Conservation (phyloP, 2,888 invertebrate species). For the Tipula helvola region DNA sequence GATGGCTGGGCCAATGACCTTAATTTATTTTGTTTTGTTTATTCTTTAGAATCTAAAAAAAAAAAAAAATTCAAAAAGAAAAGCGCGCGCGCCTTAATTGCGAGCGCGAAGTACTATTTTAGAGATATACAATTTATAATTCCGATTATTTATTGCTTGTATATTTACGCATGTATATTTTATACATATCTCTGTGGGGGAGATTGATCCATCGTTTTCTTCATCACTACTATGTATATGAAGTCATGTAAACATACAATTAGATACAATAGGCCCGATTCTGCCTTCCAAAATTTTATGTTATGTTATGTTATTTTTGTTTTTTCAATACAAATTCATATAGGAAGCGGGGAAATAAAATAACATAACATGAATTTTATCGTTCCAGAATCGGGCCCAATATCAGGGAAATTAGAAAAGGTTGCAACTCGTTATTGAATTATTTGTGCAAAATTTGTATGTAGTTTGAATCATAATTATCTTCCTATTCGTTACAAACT, state of each 20-base stretch:
- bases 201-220: not conserved
- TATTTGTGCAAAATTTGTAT: too few species aligned
- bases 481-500: too few species aligned
- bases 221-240: not conserved
- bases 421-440: too few species aligned
- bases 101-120: not conserved
- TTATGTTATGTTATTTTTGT: too few species aligned
- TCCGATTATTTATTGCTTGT: not conserved
- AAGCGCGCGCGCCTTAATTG: not conserved
- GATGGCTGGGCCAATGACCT: not conserved
- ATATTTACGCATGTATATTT: not conserved
- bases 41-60: not conserved
- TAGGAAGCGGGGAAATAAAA: too few species aligned
- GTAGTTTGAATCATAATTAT: too few species aligned
- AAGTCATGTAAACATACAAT: not conserved
- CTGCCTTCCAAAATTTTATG: too few species aligned
- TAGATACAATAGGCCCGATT: too few species aligned
- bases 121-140: not conserved
- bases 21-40: not conserved
- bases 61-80: not conserved
- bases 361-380: too few species aligned
- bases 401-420: too few species aligned
- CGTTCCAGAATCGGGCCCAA: too few species aligned
- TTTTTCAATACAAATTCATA: too few species aligned
- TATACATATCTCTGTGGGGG: not conserved